Evolutionary conservation across 2,113 vertebrate genomes (phyloP), one percentile per base, ranked within the genome.

Genomic region (Spermophilus dauricus): DNA sequence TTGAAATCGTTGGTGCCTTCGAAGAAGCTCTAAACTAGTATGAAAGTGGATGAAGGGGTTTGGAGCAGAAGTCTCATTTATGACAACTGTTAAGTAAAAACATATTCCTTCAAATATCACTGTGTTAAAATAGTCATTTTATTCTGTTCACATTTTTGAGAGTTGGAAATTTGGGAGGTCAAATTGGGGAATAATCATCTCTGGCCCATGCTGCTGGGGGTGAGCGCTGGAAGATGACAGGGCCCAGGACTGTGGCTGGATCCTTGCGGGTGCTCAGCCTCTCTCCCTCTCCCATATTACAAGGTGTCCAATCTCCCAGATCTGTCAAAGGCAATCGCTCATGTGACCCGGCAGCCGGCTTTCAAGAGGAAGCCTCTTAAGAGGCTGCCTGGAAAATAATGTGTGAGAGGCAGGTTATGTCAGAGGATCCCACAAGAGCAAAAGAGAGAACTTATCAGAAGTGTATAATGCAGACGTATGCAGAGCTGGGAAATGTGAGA

Each of bases 211-310:
- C 0, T 39, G 45, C 45, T 45, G 45, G 22, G 16, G 34, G 39
- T 9, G 16, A 8, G 8, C 32, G 8, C 53, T 63, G 9, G 45
- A 37, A 34, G 14, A 8, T 9, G 32, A 1, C 0, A 30, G 14
- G 18, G 0, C 61, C 9, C 61, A 63, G 24, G 0, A 22, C 61
- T 24, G 20, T 16, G 28, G 26, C 42, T 76, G 65, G 30, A 18
- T 65, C 28, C 24, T 22, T 56, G n/a, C 30, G 7, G 24, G 3
- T n/a, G 12, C 20, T 51, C 32, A 6, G 30, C 53, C 32, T 89
- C 39, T 76, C 9, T 72, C 13, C 65, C 22, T 70, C 10, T 58
- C 4, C 37, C 8, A 1, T 65, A 8, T 48, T 3, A 39, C 10
- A 4, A 12, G 1, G 22, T 8, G 9, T 11, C 30, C 45, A 8